phyloP scores from a whole-genome alignment of 2,888 invertebrate genomes.

The Epsilonema sp. region DNA sequence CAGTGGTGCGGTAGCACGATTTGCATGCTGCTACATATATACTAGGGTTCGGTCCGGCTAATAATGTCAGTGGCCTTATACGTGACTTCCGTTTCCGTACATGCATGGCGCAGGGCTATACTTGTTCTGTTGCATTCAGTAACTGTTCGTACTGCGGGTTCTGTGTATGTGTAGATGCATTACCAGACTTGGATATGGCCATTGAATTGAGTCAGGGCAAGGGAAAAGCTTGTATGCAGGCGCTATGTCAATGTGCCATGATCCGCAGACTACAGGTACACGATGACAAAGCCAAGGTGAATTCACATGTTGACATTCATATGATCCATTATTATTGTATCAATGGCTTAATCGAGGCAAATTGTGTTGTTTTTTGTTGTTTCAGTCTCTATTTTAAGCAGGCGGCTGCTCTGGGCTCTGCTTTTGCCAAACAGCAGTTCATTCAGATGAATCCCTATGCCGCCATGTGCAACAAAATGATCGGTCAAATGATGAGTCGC shows the following conservation, averaged over 20 bases:
- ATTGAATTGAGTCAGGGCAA: conserved; percentile 44
- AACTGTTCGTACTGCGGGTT: too few relatives aligned
- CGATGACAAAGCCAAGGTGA: conserved; percentile 43
- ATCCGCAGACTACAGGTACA: conserved; percentile 48
- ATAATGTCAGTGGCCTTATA: too few relatives aligned
- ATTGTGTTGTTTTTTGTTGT: not conserved
- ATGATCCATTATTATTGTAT: conserved; percentile 1
- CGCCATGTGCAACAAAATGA: conserved; percentile 82
- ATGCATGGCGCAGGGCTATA: too few relatives aligned
- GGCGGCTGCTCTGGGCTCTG: conserved; percentile 60
- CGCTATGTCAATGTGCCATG: conserved; percentile 62
- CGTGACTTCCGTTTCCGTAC: too few relatives aligned
- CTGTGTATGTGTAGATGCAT: conserved; percentile 14
- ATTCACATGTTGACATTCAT: not conserved
- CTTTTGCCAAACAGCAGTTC: conserved; percentile 60
- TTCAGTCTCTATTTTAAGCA: conserved; percentile 48
- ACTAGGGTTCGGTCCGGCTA: too few relatives aligned
- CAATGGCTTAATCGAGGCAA: not conserved
- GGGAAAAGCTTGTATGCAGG: conserved; percentile 48
- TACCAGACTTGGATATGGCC: conserved; percentile 35
- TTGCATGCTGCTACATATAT: too few relatives aligned
- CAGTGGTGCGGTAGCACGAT: too few relatives aligned
- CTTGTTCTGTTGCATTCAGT: too few relatives aligned
- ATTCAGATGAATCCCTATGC: conserved; percentile 80
- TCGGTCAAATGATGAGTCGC: conserved; percentile 52